These are phyloP conservation scores for Vulpes lagopus DNA, from an alignment of 2,113 vertebrate genomes.

Conservation along the genomic window DNA sequence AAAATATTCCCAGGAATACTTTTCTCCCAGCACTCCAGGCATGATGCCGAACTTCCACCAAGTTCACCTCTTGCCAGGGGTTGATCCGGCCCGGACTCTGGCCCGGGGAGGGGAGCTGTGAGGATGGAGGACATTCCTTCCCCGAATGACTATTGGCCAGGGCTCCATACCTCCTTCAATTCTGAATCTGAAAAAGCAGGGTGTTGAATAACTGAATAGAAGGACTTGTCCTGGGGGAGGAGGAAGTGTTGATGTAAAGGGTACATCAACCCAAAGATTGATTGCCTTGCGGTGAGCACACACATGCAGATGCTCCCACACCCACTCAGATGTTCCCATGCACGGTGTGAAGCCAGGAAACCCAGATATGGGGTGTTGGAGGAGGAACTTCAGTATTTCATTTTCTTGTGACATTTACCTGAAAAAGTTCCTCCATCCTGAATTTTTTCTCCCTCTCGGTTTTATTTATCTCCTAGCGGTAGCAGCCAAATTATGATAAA, in stretches of 20 bases:
- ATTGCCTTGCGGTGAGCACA: background rate
- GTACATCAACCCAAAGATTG: background rate
- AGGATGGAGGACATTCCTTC: no score
- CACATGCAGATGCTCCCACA: background rate
- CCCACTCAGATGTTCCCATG: background rate
- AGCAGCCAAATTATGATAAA: background rate
- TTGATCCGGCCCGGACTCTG: background rate
- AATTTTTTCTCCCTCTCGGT: background rate
- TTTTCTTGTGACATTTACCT: background rate
- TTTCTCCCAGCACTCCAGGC: background rate
- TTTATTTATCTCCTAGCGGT: background rate
- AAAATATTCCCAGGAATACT: background rate
- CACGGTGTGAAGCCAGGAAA: accelerated
- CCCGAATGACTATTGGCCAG: background rate
- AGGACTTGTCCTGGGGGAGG: accelerated
- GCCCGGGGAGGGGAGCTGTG: accelerated
- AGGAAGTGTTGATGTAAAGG: background rate
- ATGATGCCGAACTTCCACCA: background rate
- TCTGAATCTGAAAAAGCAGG: background rate
- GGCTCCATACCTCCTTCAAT: background rate
- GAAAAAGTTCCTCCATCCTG: background rate
- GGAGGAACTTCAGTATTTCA: background rate
- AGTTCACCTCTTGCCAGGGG: background rate
- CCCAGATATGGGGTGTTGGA: background rate
- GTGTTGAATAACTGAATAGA: background rate